A percentile compares a stretch with the other conserved stretches of the same genome.
phyloP scores from a whole-genome alignment of 2,888 invertebrate species.

The Eupsilia transversa region DNA sequence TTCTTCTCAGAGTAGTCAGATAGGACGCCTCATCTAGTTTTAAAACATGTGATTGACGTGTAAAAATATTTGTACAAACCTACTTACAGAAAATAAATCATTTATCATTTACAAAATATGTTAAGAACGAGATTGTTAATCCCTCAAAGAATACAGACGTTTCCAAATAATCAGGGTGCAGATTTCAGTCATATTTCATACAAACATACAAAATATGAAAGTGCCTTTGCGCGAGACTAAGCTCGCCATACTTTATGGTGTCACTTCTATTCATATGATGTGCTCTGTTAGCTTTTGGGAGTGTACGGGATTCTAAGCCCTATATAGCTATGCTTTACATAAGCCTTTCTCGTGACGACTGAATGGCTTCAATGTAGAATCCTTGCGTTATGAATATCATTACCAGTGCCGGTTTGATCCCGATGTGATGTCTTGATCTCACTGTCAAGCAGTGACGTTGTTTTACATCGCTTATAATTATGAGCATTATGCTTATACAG shows the following conservation, averaged over 20 bases:
- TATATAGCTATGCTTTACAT: slow-evolving; percentile 17
- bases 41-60: no score
- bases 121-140: slow-evolving; percentile 6
- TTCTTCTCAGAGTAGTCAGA: no score
- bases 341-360: slow-evolving; percentile 18
- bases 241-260: slow-evolving; percentile 51
- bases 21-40: no score
- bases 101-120: slow-evolving; percentile 9
- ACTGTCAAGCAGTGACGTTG: not conserved
- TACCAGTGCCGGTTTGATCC: not conserved
- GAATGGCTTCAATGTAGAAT: slow-evolving; percentile 9
- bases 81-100: no score
- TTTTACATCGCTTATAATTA: not conserved
- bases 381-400: not conserved
- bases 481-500: not conserved
- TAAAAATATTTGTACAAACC: no score
- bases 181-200: slow-evolving; percentile 14
- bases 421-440: not conserved
- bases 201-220: slow-evolving; percentile 38
- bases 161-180: slow-evolving; percentile 17
- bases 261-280: slow-evolving; percentile 54
- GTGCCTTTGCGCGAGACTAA: slow-evolving; percentile 23
- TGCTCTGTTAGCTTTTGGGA: slow-evolving; percentile 31
- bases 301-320: slow-evolving; percentile 6
- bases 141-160: not conserved